Percentiles rank a stretch among this genome's conserved stretches.
phyloP scores from a whole-genome alignment of 2,888 invertebrate genomes.

The Dioctria rufipes region DNA sequence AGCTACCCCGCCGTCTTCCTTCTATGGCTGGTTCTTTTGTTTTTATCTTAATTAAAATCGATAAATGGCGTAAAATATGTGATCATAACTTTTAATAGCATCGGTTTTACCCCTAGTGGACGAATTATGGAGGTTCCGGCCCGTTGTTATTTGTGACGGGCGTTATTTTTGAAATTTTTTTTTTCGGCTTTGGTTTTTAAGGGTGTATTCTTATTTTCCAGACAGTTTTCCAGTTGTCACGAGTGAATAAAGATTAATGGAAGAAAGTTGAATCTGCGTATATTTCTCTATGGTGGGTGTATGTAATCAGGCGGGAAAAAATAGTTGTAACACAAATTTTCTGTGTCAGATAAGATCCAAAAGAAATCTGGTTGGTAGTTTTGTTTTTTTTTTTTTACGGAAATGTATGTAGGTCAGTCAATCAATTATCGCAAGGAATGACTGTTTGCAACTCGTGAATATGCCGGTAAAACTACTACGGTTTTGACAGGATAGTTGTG shows the following conservation, averaged over 20 bases:
- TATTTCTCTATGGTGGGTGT: too few relatives aligned
- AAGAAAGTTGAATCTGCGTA: neutral
- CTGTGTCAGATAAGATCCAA: too few relatives aligned
- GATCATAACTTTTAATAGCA: conserved; percentile 59
- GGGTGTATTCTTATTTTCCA: conserved; percentile 43
- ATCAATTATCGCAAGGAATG: too few relatives aligned
- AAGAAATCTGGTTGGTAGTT: too few relatives aligned
- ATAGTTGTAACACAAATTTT: too few relatives aligned
- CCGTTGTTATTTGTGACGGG: conserved; percentile 9
- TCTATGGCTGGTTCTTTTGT: conserved; percentile 39
- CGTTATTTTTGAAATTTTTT: conserved; percentile 12
- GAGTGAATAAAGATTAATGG: neutral
- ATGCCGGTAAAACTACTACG: too few relatives aligned
- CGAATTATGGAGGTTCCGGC: neutral
- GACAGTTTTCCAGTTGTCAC: conserved; percentile 26
- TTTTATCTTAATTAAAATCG: conserved; percentile 60
- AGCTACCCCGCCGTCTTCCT: neutral
- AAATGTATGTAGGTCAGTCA: too few relatives aligned
- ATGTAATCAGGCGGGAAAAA: too few relatives aligned
- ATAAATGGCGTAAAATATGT: conserved; percentile 60
- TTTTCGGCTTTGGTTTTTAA: conserved; percentile 14
- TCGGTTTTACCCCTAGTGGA: conserved; percentile 33
- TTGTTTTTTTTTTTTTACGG: too few relatives aligned
- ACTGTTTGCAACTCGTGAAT: too few relatives aligned
- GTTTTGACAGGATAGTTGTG: too few relatives aligned